Evolutionary conservation across 2,113 vertebrate species (phyloP).

Genomic region (Zosterops lateralis): DNA sequence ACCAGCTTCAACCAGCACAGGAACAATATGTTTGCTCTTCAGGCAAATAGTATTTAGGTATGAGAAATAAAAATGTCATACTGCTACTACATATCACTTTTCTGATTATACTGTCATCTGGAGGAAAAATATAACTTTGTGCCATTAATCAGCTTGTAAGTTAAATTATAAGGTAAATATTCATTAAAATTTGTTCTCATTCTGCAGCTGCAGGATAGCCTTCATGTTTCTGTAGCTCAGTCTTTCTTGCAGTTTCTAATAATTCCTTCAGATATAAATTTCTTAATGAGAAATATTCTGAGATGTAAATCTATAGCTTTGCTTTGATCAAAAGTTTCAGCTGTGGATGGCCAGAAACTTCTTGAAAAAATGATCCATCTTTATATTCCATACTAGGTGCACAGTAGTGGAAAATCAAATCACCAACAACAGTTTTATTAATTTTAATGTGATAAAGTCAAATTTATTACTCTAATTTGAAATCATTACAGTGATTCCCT

Average conservation of each 20-base stretch:
- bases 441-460: constrained; percentile 50
- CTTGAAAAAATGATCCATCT: background rate
- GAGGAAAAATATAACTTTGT: background rate
- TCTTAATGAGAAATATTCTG: background rate
- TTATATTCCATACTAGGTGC: background rate
- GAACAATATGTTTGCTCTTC: background rate
- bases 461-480: constrained; percentile 58
- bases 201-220: background rate
- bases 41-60: background rate
- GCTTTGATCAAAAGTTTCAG: constrained; percentile 4
- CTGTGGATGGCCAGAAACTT: background rate
- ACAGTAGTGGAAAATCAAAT: constrained; percentile 34
- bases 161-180: background rate
- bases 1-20: background rate
- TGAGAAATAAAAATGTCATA: background rate
- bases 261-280: background rate
- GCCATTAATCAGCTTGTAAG: background rate
- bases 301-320: background rate
- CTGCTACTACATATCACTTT: background rate
- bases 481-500: constrained; percentile 39
- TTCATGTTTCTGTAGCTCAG: background rate
- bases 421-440: constrained; percentile 37
- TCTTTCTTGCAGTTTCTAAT: background rate
- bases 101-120: background rate
- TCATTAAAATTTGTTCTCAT: background rate